Base-by-base conservation (phyloP, 2,888 invertebrate species). In the Agrypnus murinus region DNA sequence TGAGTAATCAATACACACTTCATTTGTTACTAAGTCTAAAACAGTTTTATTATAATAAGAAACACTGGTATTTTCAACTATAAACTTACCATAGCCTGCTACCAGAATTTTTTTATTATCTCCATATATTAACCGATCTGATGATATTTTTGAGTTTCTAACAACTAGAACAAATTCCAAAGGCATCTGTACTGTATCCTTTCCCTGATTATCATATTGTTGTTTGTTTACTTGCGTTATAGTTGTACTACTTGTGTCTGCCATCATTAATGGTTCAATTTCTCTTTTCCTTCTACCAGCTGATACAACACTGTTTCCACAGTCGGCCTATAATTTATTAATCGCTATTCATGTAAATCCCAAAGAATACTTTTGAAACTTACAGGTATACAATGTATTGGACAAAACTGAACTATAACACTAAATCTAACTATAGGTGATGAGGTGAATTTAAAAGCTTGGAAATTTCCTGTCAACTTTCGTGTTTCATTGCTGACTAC, bases 361-460 rank as follows among this genome's bases (percentile, higher is more conserved):
- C 0, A 46, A 12, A 15, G 9, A 10, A 50, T 45, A 32, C 25
- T 17, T 55, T 36, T 60, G 73, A 78, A 32, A 78, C 84, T 86
- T 81, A 93, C 92, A 79, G 89, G 88, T 15, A 88, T 87, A 81
- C 96, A 96, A 71, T 87, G 87, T 1, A 87, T 86, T n/a, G 90
- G 86, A 81, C 96, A 96, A 83, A 95, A 95, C 73, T 93, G 92
- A 9, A 96, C 92, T 84, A 93, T 92, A 1, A 95, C 91, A 77
- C 93, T 92, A 81, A 96, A 96, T 73, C 92, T 88, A 0, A 96
- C 93, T 5, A 94, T 89, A 32, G 93, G 91, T n/a, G 95, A 94
- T 9, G 92, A 91, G 0, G 94, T 92, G 85, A 96, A 96, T 74
- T 95, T 93, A 84, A 96, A 96, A 0, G 95, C 96, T 80, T 93